A percentile compares a stretch with the other conserved stretches of the same genome.
These are phyloP conservation scores for Tachuris rubrigastra DNA, from an alignment of 2,113 vertebrate genomes.

Conservation along the genomic window DNA sequence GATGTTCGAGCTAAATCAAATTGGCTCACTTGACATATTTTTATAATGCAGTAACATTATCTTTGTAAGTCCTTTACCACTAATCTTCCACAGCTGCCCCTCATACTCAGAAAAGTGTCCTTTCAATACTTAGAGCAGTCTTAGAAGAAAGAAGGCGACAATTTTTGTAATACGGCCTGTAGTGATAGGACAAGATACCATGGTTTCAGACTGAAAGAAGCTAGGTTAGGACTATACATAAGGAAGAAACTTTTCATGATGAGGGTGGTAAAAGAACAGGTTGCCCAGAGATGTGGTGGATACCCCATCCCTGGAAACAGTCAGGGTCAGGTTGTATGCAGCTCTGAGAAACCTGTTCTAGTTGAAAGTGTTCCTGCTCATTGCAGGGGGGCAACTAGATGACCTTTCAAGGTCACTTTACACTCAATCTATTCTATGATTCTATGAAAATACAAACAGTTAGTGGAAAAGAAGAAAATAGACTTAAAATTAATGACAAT, in stretches of 20 bases:
- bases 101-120: not conserved
- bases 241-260: not conserved
- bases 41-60: not conserved
- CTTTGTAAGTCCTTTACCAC: not conserved
- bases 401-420: not conserved
- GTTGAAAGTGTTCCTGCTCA: not conserved
- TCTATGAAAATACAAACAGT: not conserved
- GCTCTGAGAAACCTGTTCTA: not conserved
- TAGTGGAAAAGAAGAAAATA: not conserved
- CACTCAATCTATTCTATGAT: not conserved
- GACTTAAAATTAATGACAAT: not conserved
- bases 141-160: not conserved
- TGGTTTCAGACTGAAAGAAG: not conserved
- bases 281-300: not conserved
- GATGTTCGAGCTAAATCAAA: not conserved
- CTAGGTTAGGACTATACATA: not conserved
- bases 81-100: not conserved
- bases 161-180: not conserved
- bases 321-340: not conserved
- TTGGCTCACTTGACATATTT: not conserved
- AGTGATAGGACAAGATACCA: fast-evolving
- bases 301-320: not conserved
- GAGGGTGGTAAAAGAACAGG: not conserved
- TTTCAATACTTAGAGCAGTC: not conserved
- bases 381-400: not conserved